phyloP scores from a whole-genome alignment of 2,888 invertebrate species.

The Sarcophaga variegata region DNA sequence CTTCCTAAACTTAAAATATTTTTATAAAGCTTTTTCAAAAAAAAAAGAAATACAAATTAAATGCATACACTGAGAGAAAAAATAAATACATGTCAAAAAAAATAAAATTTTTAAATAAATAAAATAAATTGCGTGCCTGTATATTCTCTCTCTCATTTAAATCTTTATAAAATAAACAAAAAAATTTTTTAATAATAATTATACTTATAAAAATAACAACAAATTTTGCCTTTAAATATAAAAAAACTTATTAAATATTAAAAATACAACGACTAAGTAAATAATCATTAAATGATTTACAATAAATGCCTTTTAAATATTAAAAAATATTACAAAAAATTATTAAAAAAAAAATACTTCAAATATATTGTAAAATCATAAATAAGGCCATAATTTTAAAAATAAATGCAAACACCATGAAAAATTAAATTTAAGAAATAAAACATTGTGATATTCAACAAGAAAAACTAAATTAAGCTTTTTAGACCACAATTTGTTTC shows the following conservation, averaged over 20 bases:
- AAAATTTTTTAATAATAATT: conserved; percentile 24
- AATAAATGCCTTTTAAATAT: conserved; percentile 63
- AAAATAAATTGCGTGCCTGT: too few species aligned
- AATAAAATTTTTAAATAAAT: conserved; percentile 37
- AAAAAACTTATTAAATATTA: conserved; percentile 47
- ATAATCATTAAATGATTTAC: conserved; percentile 70
- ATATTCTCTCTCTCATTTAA: too few species aligned
- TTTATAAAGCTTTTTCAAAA: conserved; percentile 64
- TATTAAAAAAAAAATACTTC: background rate
- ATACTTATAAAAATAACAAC: conserved; percentile 35
- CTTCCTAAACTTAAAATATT: conserved; percentile 66
- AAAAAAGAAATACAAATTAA: conserved; percentile 12
- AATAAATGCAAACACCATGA: conserved; percentile 32
- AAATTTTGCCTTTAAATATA: conserved; percentile 59
- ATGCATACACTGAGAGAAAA: conserved; percentile 35
- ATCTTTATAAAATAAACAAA: conserved; percentile 27
- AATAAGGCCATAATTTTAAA: conserved; percentile 3
- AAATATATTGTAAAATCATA: conserved; percentile 43
- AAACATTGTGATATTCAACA: conserved; percentile 60
- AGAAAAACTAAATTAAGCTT: conserved; percentile 49
- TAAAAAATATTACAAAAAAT: conserved; percentile 17
- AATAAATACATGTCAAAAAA: conserved; percentile 60
- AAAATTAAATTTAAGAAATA: background rate
- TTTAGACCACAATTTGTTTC: background rate
- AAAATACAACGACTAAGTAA: conserved; percentile 61